These are phyloP conservation scores for Peucedramus taeniatus DNA, from an alignment of 2,113 vertebrate species.

Conservation along the genomic window DNA sequence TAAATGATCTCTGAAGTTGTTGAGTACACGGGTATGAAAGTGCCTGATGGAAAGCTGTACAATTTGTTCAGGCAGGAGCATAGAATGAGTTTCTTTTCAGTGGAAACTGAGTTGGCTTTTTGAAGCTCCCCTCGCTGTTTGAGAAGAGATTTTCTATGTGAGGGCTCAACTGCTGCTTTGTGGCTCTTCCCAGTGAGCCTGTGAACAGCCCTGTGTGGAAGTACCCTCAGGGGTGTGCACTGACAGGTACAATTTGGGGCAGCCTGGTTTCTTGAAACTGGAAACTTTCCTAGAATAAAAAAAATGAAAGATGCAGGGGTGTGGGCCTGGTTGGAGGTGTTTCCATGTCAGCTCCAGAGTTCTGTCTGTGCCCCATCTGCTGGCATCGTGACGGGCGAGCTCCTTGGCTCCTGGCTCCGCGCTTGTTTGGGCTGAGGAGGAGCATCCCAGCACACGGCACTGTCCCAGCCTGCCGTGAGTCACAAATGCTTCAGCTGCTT, in stretches of 20 bases:
- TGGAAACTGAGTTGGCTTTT: slow-evolving; percentile 42
- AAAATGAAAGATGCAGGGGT: rapidly evolving
- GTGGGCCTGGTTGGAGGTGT: neutral
- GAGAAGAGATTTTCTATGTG: neutral
- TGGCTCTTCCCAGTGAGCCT: neutral
- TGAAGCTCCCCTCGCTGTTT: slow-evolving; percentile 20
- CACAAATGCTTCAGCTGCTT: neutral
- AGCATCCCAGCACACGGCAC: neutral
- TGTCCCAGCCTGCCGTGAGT: neutral
- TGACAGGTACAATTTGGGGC: neutral
- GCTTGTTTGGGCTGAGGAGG: neutral
- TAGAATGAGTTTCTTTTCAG: slow-evolving; percentile 5
- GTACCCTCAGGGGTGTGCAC: neutral
- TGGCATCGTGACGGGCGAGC: neutral
- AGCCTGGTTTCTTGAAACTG: neutral
- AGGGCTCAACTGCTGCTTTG: slow-evolving; percentile 38
- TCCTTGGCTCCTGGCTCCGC: neutral
- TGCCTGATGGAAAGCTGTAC: slow-evolving; percentile 39
- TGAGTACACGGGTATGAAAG: neutral
- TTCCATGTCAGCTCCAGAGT: neutral
- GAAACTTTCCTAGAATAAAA: neutral
- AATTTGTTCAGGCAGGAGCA: slow-evolving; percentile 35
- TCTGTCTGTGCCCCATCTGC: neutral
- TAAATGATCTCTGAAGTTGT: slow-evolving; percentile 57
- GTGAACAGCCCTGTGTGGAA: neutral